These are phyloP conservation scores for Pinna nobilis DNA, from an alignment of 1,140 invertebrate genomes.

Conservation along the genomic window DNA sequence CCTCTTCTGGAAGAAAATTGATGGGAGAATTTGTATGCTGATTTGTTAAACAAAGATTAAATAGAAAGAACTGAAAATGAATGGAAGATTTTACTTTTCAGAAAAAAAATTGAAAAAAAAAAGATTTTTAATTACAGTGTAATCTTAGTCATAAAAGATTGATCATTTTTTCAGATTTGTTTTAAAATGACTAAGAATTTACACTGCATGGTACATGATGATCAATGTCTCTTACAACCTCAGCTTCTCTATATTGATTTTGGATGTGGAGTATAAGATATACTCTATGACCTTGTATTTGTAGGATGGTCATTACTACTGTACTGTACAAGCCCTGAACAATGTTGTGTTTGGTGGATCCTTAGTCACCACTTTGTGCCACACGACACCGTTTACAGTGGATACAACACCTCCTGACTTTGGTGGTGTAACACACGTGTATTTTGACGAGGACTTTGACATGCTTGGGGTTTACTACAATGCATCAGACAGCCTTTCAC, in stretches of 20 bases:
- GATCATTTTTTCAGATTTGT: neutral
- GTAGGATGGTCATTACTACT: conserved; percentile 53
- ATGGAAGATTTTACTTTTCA: too few species aligned
- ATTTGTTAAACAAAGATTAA: too few species aligned
- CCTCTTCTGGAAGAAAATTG: too few species aligned
- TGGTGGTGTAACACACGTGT: conserved; percentile 39
- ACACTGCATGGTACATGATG: too few species aligned
- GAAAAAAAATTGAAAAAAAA: too few species aligned
- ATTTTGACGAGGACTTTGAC: conserved; percentile 63
- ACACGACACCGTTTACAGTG: conserved; percentile 54
- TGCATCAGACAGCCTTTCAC: conserved; percentile 47
- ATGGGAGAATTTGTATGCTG: too few species aligned
- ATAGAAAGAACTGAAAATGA: too few species aligned
- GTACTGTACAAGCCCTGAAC: conserved; percentile 59
- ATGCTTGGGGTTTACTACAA: conserved; percentile 56
- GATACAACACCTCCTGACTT: conserved; percentile 61
- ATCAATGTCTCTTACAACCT: too few species aligned
- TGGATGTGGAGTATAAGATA: too few species aligned
- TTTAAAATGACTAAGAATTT: too few species aligned
- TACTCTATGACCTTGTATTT: neutral
- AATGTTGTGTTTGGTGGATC: conserved; percentile 57
- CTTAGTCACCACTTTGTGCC: conserved; percentile 62
- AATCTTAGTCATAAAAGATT: neutral
- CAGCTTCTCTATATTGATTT: too few species aligned
- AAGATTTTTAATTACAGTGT: too few species aligned